Evolutionary conservation across 2,113 vertebrate genomes (phyloP), one percentile per base, ranked within the genome.

Genomic region (Gnathonemus echidnorhynchus): DNA sequence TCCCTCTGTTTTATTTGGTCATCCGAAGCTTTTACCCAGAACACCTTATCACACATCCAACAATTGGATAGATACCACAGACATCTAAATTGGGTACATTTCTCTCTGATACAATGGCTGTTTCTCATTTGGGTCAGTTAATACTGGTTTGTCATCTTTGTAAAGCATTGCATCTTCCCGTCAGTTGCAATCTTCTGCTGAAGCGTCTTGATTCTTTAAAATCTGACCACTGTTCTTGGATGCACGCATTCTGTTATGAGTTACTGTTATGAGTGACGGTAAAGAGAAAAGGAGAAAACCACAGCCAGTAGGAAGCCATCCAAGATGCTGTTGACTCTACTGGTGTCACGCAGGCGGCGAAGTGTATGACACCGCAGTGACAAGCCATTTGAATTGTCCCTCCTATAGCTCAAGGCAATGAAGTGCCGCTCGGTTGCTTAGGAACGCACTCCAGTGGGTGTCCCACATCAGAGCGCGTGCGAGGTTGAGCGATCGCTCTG

Each of bases 391-490:
- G 15, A 50, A 86, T 84, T 19, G 52, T 56, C 86, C 89, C 91
- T 88, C 48, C 48, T 89, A 52, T n/a, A 70, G 8, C 53, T 91
- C 48, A 49, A 48, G 90, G 70, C 62, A 89, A 52, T 58, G 49
- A 89, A 2, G 56, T 39, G 80, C 90, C 90, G 56, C 89, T 91
- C 42, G 19, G 94, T 95, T 96, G 95, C 94, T 91, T 93, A 94
- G 94, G 91, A 92, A 93, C 93, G 84, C 66, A 91, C 90, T 86
- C 45, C 70, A 48, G 58, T 15, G 39, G 86, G n/a, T 15, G 50
- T 42, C 45, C 86, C 86, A 24, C 62, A 46, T 50, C 19, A 48
- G n/a, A 91, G 35, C n/a, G 85, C 53, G 49, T 86, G 49, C 70
- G 77, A 89, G 56, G 17, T 46, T 88, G 77, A 90, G 89, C 77